These are phyloP conservation scores for Trachelipus rathkii DNA, from an alignment of 1,140 invertebrate genomes.

Conservation along the genomic window DNA sequence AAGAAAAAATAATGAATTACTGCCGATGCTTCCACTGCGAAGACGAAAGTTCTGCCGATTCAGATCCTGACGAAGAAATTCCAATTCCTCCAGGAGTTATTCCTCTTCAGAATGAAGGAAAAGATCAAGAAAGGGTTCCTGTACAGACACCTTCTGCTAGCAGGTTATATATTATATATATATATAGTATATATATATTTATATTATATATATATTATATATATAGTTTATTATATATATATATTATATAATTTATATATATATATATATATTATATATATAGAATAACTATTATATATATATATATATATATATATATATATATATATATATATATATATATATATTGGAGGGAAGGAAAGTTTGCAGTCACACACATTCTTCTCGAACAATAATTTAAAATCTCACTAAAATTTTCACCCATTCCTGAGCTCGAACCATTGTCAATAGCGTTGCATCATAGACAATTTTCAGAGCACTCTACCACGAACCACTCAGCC, in stretches of 20 bases:
- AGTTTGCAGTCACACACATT: too few relatives aligned
- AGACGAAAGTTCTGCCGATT: constrained; percentile 40
- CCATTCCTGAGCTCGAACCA: too few relatives aligned
- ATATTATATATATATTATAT: constrained; percentile 27
- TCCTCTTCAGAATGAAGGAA: constrained; percentile 40
- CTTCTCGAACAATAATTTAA: too few relatives aligned
- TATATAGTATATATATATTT: constrained; percentile 12
- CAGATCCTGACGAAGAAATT: constrained; percentile 40
- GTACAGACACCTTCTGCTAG: constrained; percentile 41
- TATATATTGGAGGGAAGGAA: neutral
- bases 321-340: neutral
- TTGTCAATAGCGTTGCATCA: too few relatives aligned
- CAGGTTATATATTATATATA: constrained; percentile 33
- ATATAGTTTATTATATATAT: neutral
- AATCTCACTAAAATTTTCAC: too few relatives aligned
- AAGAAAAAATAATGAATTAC: neutral
- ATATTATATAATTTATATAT: neutral
- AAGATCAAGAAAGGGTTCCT: constrained; percentile 36
- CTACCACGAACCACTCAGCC: too few relatives aligned
- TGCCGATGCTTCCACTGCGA: constrained; percentile 33
- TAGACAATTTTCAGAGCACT: too few relatives aligned
- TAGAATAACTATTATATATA: neutral
- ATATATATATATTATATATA: neutral
- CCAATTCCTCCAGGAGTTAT: constrained; percentile 38
- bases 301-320: too few relatives aligned